Evolutionary conservation across 2,888 invertebrate genomes (phyloP), one percentile per base, ranked within the genome.

Genomic region (Schrankia costaestrigalis): DNA sequence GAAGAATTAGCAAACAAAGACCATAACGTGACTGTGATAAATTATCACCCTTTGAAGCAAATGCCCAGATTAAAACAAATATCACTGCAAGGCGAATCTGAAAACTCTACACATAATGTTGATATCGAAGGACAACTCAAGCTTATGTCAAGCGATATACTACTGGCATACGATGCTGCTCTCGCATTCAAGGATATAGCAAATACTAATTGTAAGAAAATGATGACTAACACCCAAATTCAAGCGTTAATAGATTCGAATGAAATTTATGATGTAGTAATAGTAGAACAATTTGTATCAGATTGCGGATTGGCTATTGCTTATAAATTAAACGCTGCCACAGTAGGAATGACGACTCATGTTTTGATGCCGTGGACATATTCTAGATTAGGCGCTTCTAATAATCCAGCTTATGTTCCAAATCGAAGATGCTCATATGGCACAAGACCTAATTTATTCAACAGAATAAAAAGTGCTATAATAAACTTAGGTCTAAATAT

Each of bases 221-320:
- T 24, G 44, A 41, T 7, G 52, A 66, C 31, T 17, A 35, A 34
- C 46, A 12, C n/a, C 10, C 24, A 56, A 24, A 48, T 71, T 11
- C 50, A 46, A 36, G 32, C 54, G 12, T 24, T 73, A 2, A 46
- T 67, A 41, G 33, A 55, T 10, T 65, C 69, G 0, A 50, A 56
- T 11, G 57, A 47, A 8, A 71, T 74, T 15, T 92, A 89, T 40
- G 92, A 93, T 56, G 41, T 90, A 8, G 68, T 90, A 1, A 70
- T 91, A 17, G 78, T 80, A 0, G 90, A 90, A 51, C 77, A 88
- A 40, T 91, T 91, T 47, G 85, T 83, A 29, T 80, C 89, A 0
- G 90, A 91, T 46, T 91, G 91, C 30, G 80, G 89, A 35, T 64
- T 91, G 46, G 90, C 87, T 1, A 63, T 91, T 28, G 89, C 88